Conservation (phyloP, 2,888 invertebrate species). For the Lasioglossum lativentre region DNA sequence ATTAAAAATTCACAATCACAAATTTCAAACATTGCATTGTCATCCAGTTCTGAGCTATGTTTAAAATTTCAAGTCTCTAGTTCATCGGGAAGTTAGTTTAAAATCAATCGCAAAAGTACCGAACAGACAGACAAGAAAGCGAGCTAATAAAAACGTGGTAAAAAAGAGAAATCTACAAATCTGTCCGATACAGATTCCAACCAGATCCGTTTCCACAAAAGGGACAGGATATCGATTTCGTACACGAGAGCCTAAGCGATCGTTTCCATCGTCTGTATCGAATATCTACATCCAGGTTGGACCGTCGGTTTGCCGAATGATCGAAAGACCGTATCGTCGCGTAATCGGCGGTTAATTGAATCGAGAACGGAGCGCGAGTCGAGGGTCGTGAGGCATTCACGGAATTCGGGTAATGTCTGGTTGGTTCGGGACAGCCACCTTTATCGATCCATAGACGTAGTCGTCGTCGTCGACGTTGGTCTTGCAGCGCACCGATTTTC, state of each 20-base stretch:
- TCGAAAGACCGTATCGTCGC: slow-evolving; percentile 1
- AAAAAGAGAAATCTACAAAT: too few species aligned
- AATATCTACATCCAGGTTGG: not conserved
- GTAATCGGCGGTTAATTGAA: slow-evolving; percentile 41
- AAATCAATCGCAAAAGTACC: too few species aligned
- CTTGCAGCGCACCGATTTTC: slow-evolving; percentile 64
- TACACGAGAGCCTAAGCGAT: not conserved
- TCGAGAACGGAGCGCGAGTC: slow-evolving; percentile 14
- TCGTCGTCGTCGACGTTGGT: slow-evolving; percentile 8
- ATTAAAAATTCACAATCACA: too few species aligned
- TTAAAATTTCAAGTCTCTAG: too few species aligned
- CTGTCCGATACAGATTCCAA: not conserved
- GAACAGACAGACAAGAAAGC: too few species aligned
- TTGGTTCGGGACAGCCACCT: slow-evolving; percentile 38
- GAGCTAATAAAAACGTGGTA: too few species aligned
- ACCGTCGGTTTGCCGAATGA: not conserved
- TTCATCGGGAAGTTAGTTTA: too few species aligned
- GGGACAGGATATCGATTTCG: not conserved
- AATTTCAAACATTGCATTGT: too few species aligned
- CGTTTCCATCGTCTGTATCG: not conserved
- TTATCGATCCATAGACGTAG: slow-evolving; percentile 62
- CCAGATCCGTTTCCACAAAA: not conserved
- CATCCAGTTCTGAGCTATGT: too few species aligned
- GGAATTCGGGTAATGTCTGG: slow-evolving; percentile 50
- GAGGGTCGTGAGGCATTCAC: slow-evolving; percentile 28